phyloP scores from a whole-genome alignment of 2,113 vertebrate genomes.

The Pterocles burchelli region DNA sequence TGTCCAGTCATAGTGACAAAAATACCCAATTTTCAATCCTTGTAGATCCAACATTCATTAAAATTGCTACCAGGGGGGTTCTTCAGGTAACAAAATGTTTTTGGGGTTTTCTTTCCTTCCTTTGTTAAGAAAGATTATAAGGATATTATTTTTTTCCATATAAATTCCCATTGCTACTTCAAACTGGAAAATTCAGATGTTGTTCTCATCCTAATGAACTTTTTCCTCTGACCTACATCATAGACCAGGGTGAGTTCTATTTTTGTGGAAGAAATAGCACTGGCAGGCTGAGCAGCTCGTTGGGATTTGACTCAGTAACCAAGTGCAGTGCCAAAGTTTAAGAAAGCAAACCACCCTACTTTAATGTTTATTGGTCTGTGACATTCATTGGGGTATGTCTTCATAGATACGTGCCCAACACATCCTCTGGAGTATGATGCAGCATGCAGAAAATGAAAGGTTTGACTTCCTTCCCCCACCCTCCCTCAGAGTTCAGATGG shows the following conservation, averaged over 20 bases:
- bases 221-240: slow-evolving; percentile 4
- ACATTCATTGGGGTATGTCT: not conserved
- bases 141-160: not conserved
- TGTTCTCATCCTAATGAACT: not conserved
- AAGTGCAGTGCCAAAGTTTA: not conserved
- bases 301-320: not conserved
- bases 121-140: not conserved
- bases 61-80: not conserved
- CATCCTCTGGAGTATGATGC: not conserved
- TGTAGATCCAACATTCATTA: not conserved
- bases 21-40: not conserved
- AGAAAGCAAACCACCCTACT: slow-evolving; percentile 14
- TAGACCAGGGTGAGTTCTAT: not conserved
- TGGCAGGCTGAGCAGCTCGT: not conserved
- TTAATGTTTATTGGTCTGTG: slow-evolving; percentile 36
- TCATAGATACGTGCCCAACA: not conserved
- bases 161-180: not conserved
- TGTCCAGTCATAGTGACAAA: not conserved
- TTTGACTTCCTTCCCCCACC: not conserved
- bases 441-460: not conserved
- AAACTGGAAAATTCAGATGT: not conserved
- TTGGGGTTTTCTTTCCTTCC: not conserved
- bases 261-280: not conserved
- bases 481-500: not conserved
- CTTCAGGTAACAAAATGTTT: not conserved